Conservation (phyloP, 2,888 invertebrate species). For the Girardia tigrina region DNA sequence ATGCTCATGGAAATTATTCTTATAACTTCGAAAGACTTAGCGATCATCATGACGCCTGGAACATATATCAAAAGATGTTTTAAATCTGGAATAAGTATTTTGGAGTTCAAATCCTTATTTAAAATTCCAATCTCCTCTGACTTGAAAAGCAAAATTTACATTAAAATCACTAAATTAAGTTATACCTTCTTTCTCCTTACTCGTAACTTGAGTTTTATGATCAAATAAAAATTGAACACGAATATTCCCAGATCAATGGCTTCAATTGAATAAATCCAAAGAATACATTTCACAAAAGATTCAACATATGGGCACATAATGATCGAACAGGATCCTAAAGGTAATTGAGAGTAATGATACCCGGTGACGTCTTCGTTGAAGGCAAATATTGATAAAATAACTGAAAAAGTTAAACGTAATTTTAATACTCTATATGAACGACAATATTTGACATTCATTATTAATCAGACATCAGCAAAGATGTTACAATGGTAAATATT, state of each 20-base stretch:
- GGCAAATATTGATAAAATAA: background rate
- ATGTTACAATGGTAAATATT: no score
- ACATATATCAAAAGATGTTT: slow-evolving; percentile 6
- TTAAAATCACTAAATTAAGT: background rate
- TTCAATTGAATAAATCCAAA: background rate
- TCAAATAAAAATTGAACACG: background rate
- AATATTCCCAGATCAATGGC: background rate
- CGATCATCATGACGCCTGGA: background rate
- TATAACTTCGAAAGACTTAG: background rate
- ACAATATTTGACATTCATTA: no score
- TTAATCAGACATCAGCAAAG: no score
- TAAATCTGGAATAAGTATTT: background rate
- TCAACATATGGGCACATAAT: background rate
- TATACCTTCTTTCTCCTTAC: background rate
- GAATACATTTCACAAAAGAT: background rate
- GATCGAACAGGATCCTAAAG: background rate
- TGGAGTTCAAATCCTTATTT: background rate
- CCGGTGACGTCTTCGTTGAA: background rate
- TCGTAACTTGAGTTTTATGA: background rate
- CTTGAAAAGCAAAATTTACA: background rate
- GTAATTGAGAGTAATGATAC: background rate
- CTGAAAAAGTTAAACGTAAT: no score
- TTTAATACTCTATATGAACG: no score
- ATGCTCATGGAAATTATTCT: background rate
- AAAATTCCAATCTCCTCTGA: background rate